These are phyloP conservation scores for Dinoponera quadriceps DNA, from an alignment of 1,140 invertebrate genomes.

Conservation along the genomic window DNA sequence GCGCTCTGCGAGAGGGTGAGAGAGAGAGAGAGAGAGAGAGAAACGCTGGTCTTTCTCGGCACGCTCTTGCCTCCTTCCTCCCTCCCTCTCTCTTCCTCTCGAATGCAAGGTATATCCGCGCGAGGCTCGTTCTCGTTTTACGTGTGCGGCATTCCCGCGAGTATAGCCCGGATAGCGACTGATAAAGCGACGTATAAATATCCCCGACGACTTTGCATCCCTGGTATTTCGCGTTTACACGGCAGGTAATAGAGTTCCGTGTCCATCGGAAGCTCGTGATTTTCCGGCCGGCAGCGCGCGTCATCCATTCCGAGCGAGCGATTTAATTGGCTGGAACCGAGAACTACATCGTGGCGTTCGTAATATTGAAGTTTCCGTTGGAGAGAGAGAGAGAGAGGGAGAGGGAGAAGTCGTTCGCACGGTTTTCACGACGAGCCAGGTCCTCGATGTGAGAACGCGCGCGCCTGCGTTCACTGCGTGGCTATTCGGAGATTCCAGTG, in stretches of 20 bases:
- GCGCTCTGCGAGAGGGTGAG: too few relatives aligned
- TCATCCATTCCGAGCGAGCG: neutral
- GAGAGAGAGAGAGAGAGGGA: neutral
- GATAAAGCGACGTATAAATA: slow-evolving; percentile 72
- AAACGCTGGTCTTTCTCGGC: neutral
- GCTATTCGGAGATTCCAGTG: neutral
- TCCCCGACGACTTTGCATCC: slow-evolving; percentile 59
- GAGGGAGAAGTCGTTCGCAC: neutral
- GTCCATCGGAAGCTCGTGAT: slow-evolving; percentile 32
- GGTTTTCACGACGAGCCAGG: slow-evolving; percentile 8
- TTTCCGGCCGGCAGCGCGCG: slow-evolving; percentile 2
- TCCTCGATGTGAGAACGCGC: neutral
- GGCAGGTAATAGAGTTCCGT: slow-evolving; percentile 23
- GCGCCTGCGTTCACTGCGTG: too few relatives aligned
- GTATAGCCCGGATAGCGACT: slow-evolving; percentile 19
- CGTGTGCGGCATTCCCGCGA: slow-evolving; percentile 49
- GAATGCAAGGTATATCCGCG: slow-evolving; percentile 14
- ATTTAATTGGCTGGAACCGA: slow-evolving; percentile 33
- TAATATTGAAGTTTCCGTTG: neutral
- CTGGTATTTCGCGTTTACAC: slow-evolving; percentile 20
- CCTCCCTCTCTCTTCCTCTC: neutral
- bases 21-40: neutral
- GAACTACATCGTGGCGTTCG: neutral
- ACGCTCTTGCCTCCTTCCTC: neutral
- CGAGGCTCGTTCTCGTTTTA: slow-evolving; percentile 22